These are phyloP conservation scores for Gnathonemus echidnorhynchus DNA, from an alignment of 2,113 vertebrate species.

Conservation along the genomic window DNA sequence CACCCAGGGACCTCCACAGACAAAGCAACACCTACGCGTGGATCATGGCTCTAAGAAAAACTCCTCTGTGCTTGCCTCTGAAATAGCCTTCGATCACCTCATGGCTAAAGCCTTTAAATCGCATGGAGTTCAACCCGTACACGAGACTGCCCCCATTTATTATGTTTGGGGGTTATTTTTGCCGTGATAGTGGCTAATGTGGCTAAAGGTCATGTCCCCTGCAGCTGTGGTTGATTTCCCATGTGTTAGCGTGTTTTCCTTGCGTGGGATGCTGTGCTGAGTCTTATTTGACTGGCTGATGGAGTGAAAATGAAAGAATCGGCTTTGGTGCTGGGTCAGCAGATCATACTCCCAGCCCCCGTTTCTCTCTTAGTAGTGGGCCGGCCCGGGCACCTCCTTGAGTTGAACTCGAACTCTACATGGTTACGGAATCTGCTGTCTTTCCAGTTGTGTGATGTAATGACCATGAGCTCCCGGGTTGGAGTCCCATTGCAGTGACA, in stretches of 20 bases:
- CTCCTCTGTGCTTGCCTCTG: neutral
- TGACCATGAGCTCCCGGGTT: slow-evolving; percentile 5
- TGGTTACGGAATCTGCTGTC: neutral
- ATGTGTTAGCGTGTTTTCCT: neutral
- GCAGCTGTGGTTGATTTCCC: neutral
- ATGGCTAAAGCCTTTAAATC: neutral
- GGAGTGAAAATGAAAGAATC: slow-evolving; percentile 34
- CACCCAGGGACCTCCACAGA: neutral
- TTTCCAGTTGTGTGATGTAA: neutral
- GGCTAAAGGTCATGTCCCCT: neutral
- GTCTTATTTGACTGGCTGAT: slow-evolving; percentile 43
- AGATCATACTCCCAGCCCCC: neutral
- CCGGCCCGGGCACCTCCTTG: neutral
- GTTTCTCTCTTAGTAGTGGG: slow-evolving; percentile 7
- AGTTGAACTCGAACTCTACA: neutral
- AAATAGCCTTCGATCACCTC: neutral
- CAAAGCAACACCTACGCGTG: neutral
- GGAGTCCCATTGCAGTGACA: neutral
- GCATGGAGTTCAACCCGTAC: neutral
- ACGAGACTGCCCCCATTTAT: neutral
- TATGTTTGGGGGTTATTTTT: neutral
- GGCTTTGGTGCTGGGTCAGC: slow-evolving; percentile 2
- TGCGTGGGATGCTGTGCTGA: neutral
- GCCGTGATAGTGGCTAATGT: neutral
- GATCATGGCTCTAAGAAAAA: neutral